phyloP scores from a whole-genome alignment of 53 echinoderm and acorn worm species.

The Temnopleurus reevesii region DNA sequence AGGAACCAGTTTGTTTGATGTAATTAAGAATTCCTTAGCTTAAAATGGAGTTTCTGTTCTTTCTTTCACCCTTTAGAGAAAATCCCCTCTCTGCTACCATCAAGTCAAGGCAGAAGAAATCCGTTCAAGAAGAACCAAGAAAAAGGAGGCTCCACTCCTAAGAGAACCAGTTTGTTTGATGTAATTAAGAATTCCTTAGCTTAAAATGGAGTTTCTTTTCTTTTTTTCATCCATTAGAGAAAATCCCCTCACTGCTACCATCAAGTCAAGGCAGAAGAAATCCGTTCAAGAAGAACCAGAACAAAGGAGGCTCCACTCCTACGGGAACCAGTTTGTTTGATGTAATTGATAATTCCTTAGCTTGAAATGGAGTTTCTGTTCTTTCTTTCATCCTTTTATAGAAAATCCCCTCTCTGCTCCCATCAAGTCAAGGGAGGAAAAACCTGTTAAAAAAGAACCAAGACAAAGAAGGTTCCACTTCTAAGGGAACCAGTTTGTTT shows the following conservation, averaged over 20 bases:
- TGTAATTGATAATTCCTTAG: too few species aligned
- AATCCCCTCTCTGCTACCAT: neutral
- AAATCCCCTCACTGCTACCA: constrained; percentile 73
- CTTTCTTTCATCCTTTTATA: too few species aligned
- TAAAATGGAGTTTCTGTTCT: neutral
- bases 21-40: neutral
- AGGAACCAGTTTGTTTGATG: too few species aligned
- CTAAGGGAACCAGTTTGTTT: constrained; percentile 83
- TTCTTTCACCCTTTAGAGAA: constrained; percentile 14
- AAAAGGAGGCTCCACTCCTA: too few species aligned
- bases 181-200: too few species aligned
- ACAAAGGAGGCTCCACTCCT: neutral
- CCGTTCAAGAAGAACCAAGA: too few species aligned
- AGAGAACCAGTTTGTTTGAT: too few species aligned
- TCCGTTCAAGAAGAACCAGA: constrained; percentile 77
- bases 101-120: too few species aligned
- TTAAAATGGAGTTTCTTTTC: too few species aligned
- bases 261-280: constrained; percentile 78
- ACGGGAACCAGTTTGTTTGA: constrained; percentile 89
- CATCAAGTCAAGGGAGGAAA: constrained; percentile 72
- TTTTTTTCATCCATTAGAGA: constrained; percentile 29
- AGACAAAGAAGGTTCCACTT: neutral
- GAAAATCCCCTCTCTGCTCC: constrained; percentile 72
- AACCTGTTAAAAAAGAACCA: constrained; percentile 84
- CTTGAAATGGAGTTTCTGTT: too few species aligned